Percentiles rank a stretch among this genome's conserved stretches.
Evolutionary conservation across 2,888 invertebrate species (phyloP).

Genomic region (Labia minor): DNA sequence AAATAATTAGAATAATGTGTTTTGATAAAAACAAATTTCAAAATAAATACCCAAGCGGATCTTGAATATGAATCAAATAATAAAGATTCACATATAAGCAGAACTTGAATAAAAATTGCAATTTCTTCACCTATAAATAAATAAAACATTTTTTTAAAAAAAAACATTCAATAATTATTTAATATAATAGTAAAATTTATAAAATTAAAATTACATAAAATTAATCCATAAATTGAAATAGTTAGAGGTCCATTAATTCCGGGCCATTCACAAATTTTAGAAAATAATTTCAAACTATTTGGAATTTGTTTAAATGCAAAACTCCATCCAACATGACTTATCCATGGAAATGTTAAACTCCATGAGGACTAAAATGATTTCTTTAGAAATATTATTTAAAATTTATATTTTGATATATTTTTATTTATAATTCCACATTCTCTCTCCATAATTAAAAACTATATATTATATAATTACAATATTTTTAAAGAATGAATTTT

Average conservation of each 20-base stretch:
- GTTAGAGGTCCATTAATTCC: background rate
- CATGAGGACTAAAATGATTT: background rate
- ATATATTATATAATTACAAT: too few relatives aligned
- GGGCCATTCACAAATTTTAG: background rate
- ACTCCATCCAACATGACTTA: background rate
- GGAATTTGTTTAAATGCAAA: background rate
- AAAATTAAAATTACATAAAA: background rate
- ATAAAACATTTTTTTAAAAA: too few relatives aligned
- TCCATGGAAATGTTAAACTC: background rate
- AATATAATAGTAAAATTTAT: background rate
- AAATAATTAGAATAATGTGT: too few relatives aligned
- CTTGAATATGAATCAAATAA: background rate
- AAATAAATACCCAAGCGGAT: background rate
- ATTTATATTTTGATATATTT: too few relatives aligned
- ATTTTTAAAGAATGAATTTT: too few relatives aligned
- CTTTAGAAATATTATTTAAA: background rate
- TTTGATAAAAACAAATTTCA: background rate
- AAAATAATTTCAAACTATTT: background rate
- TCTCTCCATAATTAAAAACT: too few relatives aligned
- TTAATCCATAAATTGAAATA: background rate
- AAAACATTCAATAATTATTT: background rate
- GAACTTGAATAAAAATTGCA: background rate
- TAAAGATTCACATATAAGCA: too few relatives aligned
- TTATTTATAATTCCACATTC: too few relatives aligned
- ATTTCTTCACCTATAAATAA: background rate